phyloP scores from a whole-genome alignment of 1,140 invertebrate species.

The Cotesia typhae region DNA sequence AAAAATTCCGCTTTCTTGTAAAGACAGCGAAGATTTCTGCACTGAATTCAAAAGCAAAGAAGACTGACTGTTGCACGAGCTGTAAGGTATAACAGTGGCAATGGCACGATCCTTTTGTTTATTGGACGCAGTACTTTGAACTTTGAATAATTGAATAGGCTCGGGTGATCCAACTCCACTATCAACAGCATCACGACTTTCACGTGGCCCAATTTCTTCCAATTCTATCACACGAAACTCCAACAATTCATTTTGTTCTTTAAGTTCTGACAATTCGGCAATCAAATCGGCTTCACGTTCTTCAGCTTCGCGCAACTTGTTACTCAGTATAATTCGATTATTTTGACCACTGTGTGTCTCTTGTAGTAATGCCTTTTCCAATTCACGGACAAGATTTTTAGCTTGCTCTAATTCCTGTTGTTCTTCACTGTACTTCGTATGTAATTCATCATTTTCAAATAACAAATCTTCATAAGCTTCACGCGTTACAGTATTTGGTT shows the following conservation, averaged over 20 bases:
- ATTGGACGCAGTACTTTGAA: conserved; percentile 39
- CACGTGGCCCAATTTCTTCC: conserved; percentile 55
- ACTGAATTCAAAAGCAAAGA: conserved; percentile 43
- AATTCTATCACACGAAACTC: conserved; percentile 66
- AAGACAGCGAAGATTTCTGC: conserved; percentile 53
- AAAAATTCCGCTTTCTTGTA: conserved; percentile 69
- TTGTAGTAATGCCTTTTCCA: conserved; percentile 60
- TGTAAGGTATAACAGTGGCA: conserved; percentile 59
- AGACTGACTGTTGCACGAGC: conserved; percentile 41
- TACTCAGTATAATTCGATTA: conserved; percentile 48
- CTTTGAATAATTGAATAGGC: conserved; percentile 53
- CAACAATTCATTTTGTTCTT: conserved; percentile 66
- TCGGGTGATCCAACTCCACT: conserved; percentile 59
- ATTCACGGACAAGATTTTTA: conserved; percentile 53
- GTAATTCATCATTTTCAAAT: conserved; percentile 54
- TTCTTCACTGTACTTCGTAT: conserved; percentile 53
- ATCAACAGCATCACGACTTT: conserved; percentile 52
- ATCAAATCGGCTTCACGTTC: conserved; percentile 62
- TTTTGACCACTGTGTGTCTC: conserved; percentile 57
- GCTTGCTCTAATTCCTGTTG: conserved; percentile 54
- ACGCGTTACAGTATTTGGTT: conserved; percentile 50
- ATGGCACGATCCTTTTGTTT: conserved; percentile 56
- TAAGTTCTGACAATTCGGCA: conserved; percentile 63
- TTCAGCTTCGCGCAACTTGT: conserved; percentile 55
- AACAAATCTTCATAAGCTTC: conserved; percentile 56